A percentile compares a stretch with the other conserved stretches of the same genome.
Evolutionary conservation across 2,797 vertebrate genomes (phyloP).

Genomic region (Botia almorhae): DNA sequence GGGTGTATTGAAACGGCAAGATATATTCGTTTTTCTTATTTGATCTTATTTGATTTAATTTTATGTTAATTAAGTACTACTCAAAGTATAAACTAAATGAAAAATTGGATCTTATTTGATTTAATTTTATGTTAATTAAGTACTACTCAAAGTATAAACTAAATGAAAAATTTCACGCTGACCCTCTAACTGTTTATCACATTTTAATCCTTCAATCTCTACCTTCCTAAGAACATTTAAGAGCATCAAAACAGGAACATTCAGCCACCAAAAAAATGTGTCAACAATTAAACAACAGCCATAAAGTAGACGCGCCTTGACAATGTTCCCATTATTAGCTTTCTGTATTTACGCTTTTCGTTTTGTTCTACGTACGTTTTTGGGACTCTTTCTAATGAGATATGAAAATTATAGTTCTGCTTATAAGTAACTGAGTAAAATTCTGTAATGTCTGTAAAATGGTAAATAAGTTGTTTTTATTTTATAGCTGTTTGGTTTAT

Average conservation of each 20-base stretch:
- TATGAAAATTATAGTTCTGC: not conserved
- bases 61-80: not conserved
- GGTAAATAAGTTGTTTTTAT: not conserved
- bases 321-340: not conserved
- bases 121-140: not conserved
- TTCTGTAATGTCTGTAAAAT: not conserved
- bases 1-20: not conserved
- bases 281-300: not conserved
- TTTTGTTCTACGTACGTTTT: not conserved
- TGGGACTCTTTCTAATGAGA: not conserved
- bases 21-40: not conserved
- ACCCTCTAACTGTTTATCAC: not conserved
- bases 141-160: not conserved
- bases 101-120: not conserved
- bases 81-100: not conserved
- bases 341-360: not conserved
- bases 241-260: slow-evolving; percentile 4
- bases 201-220: not conserved
- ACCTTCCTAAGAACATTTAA: not conserved
- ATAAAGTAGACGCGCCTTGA: not conserved
- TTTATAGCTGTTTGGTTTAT: too few relatives aligned
- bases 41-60: not conserved
- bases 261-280: not conserved
- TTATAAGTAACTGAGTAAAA: not conserved
- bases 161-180: not conserved